Conservation (phyloP, 2,113 vertebrate species). For the Corydoras maculifer region DNA sequence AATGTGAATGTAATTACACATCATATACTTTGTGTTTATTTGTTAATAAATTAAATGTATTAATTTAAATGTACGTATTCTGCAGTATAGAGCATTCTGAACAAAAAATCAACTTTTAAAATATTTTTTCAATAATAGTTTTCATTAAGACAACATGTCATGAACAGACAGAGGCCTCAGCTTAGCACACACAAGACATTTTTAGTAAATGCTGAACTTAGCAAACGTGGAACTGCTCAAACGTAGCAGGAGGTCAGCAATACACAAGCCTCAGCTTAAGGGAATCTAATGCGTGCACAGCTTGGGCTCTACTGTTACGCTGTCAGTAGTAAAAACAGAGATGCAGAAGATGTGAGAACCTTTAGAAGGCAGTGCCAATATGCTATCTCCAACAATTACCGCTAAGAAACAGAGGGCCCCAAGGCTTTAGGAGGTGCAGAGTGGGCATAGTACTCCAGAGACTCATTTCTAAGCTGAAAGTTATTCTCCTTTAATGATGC, state of each 20-base stretch:
- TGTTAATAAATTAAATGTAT: no score
- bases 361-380: constrained; percentile 50
- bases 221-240: not conserved
- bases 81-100: no score
- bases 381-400: constrained; percentile 48
- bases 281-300: not conserved
- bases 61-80: no score
- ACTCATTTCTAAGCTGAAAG: constrained; percentile 18
- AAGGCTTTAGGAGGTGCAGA: constrained; percentile 6
- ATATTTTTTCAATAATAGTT: no score
- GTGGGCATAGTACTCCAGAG: constrained; percentile 15
- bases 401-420: constrained; percentile 37
- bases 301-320: constrained; percentile 48
- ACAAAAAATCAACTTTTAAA: no score
- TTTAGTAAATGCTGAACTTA: not conserved
- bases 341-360: constrained; percentile 42
- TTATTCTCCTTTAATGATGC: not conserved
- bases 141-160: no score
- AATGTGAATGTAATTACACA: no score
- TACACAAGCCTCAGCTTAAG: not conserved
- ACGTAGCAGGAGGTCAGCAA: not conserved
- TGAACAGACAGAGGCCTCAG: not conserved
- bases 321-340: constrained; percentile 52
- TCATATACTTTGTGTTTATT: no score
- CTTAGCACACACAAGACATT: not conserved